Evolutionary conservation across 2,888 invertebrate genomes (phyloP), one percentile per base, ranked within the genome.

Genomic region (Coleophora deauratella): DNA sequence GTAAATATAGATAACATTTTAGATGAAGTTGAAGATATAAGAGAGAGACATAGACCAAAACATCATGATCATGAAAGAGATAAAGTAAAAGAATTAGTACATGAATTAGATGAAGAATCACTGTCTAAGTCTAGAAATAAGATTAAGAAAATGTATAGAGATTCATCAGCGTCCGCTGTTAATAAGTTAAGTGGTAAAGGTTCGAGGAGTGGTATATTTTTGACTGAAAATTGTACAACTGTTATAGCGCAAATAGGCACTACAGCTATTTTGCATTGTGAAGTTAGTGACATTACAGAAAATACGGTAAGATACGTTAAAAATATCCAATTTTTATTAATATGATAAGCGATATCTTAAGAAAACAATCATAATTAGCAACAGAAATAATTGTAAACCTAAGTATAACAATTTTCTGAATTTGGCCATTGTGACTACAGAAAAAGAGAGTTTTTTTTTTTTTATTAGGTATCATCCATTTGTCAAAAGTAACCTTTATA

Each of bases 221-320:
- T 87, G 64, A 88, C 88, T 60, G 88, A 87, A 43, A 89, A 89
- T 66, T 88, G 88, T 71, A 89, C 88, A n/a, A 84, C 87, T 47
- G 88, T 90, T 50, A 77, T 88, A 67, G 89, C 89, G 44, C 90
- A 90, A 71, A 88, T 88, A 55, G 88, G 89, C 40, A 88, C 89
- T 8, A 90, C 89, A 10, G 89, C 88, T 27, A 74, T 88, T 51
- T 62, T 90, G 41, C 89, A 89, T 58, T 90, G 90, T 65, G 89
- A 89, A 85, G 88, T 89, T 62, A 87, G 87, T 52, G 89, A 89
- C 55, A 87, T 89, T 38, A 88, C 88, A 32, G 88, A 89, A 61
- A 88, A 88, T 54, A 89, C 89, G 75, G 90, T 90, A 66, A 86
- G 88, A n/a, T 73, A 31, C 11, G 34, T 40, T 38, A 4, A 21